A percentile compares a stretch with the other conserved stretches of the same genome.
phyloP scores from a whole-genome alignment of 2,888 invertebrate species.

The Latrodectus elegans region DNA sequence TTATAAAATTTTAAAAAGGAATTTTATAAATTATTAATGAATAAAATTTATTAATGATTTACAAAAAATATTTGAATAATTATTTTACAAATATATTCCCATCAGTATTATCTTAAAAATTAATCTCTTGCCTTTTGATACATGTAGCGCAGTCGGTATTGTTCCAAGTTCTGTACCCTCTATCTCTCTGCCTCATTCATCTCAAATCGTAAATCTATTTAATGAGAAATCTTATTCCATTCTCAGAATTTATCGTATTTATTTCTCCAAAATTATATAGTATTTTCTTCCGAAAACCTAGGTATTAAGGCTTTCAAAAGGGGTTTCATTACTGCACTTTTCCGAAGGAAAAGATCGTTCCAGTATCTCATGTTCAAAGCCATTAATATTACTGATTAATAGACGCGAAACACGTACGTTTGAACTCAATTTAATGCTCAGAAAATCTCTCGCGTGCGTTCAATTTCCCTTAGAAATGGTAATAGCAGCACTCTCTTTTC shows the following conservation, averaged over 20 bases:
- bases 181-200: background rate
- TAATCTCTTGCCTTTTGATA: too few species aligned
- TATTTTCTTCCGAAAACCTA: background rate
- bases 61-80: too few species aligned
- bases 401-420: conserved; percentile 18
- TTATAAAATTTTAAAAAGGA: too few species aligned
- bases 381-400: conserved; percentile 45
- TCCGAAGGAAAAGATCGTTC: background rate
- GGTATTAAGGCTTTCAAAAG: background rate
- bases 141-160: too few species aligned
- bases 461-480: conserved; percentile 2
- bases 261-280: background rate
- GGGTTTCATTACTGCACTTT: background rate
- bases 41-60: too few species aligned
- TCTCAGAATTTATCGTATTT: background rate
- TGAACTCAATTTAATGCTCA: conserved; percentile 16
- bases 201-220: background rate
- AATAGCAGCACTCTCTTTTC: background rate
- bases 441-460: conserved; percentile 23
- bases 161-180: too few species aligned
- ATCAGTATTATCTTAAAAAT: too few species aligned
- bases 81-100: too few species aligned
- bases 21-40: too few species aligned
- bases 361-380: background rate
- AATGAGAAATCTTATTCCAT: background rate